Evolutionary conservation across 1,140 invertebrate species (phyloP).

Genomic region (Neuroterus valhalla): DNA sequence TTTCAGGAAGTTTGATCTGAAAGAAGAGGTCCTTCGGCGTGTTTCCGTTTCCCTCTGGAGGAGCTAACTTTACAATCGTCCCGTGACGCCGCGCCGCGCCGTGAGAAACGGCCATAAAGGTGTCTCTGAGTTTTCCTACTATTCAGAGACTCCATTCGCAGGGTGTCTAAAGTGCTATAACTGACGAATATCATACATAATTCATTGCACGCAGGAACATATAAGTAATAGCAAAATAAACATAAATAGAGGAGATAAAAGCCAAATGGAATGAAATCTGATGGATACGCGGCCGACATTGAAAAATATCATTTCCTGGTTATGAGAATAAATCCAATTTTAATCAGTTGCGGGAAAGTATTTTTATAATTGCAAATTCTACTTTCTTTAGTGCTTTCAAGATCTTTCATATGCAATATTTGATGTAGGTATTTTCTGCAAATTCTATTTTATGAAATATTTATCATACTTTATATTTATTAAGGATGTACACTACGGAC

Average conservation of each 20-base stretch:
- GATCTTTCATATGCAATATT: not conserved
- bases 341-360: not conserved
- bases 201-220: slow-evolving; percentile 19
- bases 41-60: slow-evolving; percentile 34
- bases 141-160: slow-evolving; percentile 11
- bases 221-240: slow-evolving; percentile 24
- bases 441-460: too few species aligned
- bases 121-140: slow-evolving; percentile 34
- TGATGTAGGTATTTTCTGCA: too few species aligned
- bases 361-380: not conserved
- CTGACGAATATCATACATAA: slow-evolving; percentile 25
- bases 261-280: slow-evolving; percentile 27
- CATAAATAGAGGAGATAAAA: slow-evolving; percentile 28
- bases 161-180: slow-evolving; percentile 25
- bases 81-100: too few species aligned
- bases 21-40: not conserved
- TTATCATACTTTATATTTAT: too few species aligned
- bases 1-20: slow-evolving; percentile 40
- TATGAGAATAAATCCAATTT: not conserved
- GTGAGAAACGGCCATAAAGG: slow-evolving; percentile 40
- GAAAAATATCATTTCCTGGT: slow-evolving; percentile 29
- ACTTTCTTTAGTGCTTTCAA: not conserved
- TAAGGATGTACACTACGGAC: too few species aligned
- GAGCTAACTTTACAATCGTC: slow-evolving; percentile 22
- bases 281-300: slow-evolving; percentile 29